Conservation (phyloP, 1,140 invertebrate species). For the Brachionus calyciflorus region DNA sequence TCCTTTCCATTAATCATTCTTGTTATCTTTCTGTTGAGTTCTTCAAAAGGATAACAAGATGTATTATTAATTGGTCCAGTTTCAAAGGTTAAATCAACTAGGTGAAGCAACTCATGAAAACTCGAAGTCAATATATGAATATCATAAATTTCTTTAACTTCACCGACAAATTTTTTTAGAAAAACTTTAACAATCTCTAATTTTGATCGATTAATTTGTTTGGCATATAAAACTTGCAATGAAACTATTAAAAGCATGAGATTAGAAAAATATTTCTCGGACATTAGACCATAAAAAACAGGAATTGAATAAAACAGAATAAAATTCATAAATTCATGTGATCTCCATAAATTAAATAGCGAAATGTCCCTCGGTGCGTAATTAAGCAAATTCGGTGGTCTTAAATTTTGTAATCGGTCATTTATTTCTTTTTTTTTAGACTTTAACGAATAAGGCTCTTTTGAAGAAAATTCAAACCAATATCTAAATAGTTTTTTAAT, state of each 20-base stretch:
- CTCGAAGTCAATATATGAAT: not conserved
- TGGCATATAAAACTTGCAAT: not conserved
- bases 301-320: slow-evolving; percentile 7
- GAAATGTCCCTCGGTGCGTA: not conserved
- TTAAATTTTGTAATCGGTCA: not conserved
- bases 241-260: not conserved
- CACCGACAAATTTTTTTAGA: not conserved
- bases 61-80: not conserved
- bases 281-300: slow-evolving; percentile 18
- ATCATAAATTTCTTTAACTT: not conserved
- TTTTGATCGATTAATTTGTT: not conserved
- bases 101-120: slow-evolving; percentile 2
- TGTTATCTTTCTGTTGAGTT: not conserved
- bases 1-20: slow-evolving; percentile 13
- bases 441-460: not conserved
- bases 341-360: not conserved
- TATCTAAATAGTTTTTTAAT: not conserved
- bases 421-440: not conserved
- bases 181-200: not conserved
- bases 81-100: not conserved
- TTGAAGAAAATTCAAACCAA: slow-evolving; percentile 5
- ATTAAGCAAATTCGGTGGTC: not conserved
- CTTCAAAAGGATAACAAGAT: not conserved
- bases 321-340: slow-evolving; percentile 24
- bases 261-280: not conserved